Base-by-base conservation (phyloP, 2,797 vertebrate genomes). In the Spinibarbus caldwelli region DNA sequence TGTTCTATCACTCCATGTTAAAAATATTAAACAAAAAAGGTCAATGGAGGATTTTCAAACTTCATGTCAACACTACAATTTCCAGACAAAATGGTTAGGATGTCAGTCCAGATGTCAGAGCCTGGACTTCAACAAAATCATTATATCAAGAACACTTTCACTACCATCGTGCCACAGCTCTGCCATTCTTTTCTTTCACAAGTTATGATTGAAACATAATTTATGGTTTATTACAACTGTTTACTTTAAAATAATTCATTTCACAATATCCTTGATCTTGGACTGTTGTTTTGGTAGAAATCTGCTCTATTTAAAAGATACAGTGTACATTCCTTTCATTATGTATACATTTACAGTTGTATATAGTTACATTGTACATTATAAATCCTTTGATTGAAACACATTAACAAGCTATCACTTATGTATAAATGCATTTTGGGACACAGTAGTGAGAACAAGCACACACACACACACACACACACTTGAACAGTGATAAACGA, bases 401-500 rank as follows among this genome's bases (percentile, higher is more conserved):
- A 36, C 1, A 36, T 21, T 67, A 67, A 43, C 38, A 43, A 43
- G 76, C 26, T 78, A 10, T 78, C 6, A 43, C n/a, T 6, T 36
- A 77, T 77, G 23, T 57, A 31, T 31, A 82, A 73, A 73, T 62
- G 54, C 36, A 45, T 45, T 73, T 82, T 71, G 29, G 26, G 31
- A 82, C 14, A 49, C 57, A 66, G 29, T 19, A 17, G 6, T 76
- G 38, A 78, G 15, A 31, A 80, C 17, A 6, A 19, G 2, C 34
- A 75, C 45, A 70, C 52, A 78, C 29, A 57, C 49, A 36, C 62
- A 54, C 21, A 38, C 43, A 78, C 36, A 66, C 19, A 38, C 87
- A 87, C 88, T 31, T 87, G 88, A 72, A 62, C 85, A 85, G 87
- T 89, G 92, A 94, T 94, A 93, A 93, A 91, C 68, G 72, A 91